phyloP scores from a whole-genome alignment of 2,888 invertebrate species.

The Sicus ferrugineus region DNA sequence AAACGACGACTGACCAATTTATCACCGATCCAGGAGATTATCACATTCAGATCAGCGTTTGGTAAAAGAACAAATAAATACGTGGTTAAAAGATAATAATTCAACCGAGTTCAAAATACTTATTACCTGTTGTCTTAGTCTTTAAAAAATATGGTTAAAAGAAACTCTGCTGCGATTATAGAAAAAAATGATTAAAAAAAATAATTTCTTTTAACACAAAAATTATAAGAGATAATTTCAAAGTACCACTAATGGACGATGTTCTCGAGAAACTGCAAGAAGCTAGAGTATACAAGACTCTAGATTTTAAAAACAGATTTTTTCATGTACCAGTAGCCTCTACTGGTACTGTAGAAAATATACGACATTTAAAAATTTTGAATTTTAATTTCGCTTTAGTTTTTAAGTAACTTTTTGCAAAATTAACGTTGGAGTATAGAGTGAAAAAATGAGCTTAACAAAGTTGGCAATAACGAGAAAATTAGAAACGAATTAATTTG shows the following conservation, averaged over 20 bases:
- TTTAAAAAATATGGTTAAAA: constrained; percentile 18
- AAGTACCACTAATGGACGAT: constrained; percentile 40
- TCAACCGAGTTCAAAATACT: constrained; percentile 26
- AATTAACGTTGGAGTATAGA: too few species aligned
- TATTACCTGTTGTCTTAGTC: constrained; percentile 18
- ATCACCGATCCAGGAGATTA: constrained; percentile 10
- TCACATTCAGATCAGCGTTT: constrained; percentile 11
- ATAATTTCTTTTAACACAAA: constrained; percentile 43
- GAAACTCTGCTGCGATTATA: constrained; percentile 41
- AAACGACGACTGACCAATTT: constrained; percentile 14
- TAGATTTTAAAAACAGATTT: constrained; percentile 24
- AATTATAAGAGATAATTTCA: constrained; percentile 41
- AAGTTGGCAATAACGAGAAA: too few species aligned
- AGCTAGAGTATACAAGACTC: constrained; percentile 26
- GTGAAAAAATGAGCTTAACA: too few species aligned
- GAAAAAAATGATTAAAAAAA: too few species aligned
- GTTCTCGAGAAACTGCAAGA: constrained; percentile 37
- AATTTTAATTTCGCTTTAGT: neutral
- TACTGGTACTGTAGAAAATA: constrained; percentile 38
- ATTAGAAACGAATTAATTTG: too few species aligned
- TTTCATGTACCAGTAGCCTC: constrained; percentile 34
- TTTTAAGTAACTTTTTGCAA: constrained; percentile 16
- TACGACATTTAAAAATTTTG: too few species aligned
- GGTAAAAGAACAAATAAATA: constrained; percentile 20
- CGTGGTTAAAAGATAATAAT: constrained; percentile 27